phyloP scores from a whole-genome alignment of 2,113 vertebrate species.

The Cheilinus undulatus region DNA sequence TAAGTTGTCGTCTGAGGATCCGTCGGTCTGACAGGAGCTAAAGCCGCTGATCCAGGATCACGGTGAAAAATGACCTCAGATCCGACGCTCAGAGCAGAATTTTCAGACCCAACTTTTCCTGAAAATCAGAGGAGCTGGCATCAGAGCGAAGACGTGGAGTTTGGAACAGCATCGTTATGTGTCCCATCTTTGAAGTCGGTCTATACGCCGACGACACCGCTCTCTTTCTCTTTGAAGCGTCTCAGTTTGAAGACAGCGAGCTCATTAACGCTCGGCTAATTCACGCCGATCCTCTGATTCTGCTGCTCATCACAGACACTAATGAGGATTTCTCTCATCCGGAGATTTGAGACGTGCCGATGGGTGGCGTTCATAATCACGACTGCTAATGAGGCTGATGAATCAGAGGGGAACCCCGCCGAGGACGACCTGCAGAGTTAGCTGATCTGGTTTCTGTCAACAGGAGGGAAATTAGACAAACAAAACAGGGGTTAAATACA shows the following conservation, averaged over 20 bases:
- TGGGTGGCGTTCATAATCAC: background rate
- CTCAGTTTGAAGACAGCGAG: conserved; percentile 13
- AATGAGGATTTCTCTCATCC: conserved; percentile 28
- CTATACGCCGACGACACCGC: conserved; percentile 14
- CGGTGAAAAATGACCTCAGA: background rate
- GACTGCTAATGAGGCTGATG: background rate
- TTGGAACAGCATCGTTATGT: conserved; percentile 16
- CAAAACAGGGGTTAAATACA: background rate
- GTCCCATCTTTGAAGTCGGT: conserved; percentile 38
- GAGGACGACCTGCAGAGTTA: background rate
- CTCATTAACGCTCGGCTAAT: conserved; percentile 45
- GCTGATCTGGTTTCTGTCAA: background rate
- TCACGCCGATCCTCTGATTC: conserved; percentile 23
- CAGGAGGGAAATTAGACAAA: background rate
- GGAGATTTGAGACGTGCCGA: background rate
- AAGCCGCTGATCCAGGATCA: conserved; percentile 11
- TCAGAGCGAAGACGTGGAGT: no score
- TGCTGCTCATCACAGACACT: conserved; percentile 23
- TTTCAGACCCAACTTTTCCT: background rate
- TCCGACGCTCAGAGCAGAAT: background rate
- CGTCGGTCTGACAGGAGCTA: conserved; percentile 5
- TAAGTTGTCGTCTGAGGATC: background rate
- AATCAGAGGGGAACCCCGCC: background rate
- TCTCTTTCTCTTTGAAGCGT: conserved; percentile 49
- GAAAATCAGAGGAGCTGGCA: conserved; percentile 20